Evolutionary conservation across 2,888 invertebrate genomes (phyloP), one percentile per base, ranked within the genome.

Genomic region (Prosapia bicincta): DNA sequence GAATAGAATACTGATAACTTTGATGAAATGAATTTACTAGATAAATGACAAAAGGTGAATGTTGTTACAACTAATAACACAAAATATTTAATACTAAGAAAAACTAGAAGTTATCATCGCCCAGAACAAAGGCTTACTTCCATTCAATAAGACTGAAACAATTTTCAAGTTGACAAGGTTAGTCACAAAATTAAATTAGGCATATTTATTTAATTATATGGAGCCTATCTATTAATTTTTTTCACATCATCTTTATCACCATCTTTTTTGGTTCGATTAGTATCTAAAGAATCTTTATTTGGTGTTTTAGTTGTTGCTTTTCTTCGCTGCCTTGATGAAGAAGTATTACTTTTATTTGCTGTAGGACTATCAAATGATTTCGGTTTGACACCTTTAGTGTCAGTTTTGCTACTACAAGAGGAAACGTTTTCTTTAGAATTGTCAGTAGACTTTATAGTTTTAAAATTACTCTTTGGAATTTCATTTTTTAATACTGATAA

Each of bases 281-380:
- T 65, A 28, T 74, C 74, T 24, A 75, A 30, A 3, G 75, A 75
- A 67, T 74, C 74, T 54, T 65, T 66, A 74, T 38, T 76, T 7
- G 76, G 76, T 23, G 65, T 72, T 74, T 71, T 76, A 9, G 76
- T 38, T 1, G 68, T 74, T 1, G 76, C 76, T 54, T 67, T 73
- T 32, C 71, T 76, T 13, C 76, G 20, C 26, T 76, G 76, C 26
- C 76, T 74, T 54, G 69, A 69, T 24, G 15, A 23, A 54, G 69
- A 69, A 24, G 69, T 30, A 28, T 69, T 69, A 20, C 65, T 74
- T 26, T 69, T 66, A 10, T 69, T 30, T 30, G 43, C 65, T 26
- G 32, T 13, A 26, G 69, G 30, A 23, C 28, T 54, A 20, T 74
- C 74, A 3, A 25, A 9, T 20, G n/a, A 23, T 26, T 30, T 69